phyloP scores from a whole-genome alignment of 2,797 vertebrate species.

The Adelosebastes latens region DNA sequence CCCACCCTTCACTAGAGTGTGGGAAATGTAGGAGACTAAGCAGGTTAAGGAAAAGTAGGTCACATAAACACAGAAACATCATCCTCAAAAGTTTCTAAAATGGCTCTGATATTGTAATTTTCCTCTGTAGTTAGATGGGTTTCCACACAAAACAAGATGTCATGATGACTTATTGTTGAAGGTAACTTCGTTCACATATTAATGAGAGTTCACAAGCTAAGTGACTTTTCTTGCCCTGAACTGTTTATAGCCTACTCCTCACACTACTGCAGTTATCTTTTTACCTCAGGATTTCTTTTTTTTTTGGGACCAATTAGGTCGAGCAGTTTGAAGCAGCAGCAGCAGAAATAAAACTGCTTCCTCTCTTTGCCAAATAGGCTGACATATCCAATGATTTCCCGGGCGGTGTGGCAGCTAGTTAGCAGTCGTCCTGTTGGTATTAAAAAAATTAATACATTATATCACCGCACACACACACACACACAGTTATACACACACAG shows the following conservation, averaged over 20 bases:
- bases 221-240: slow-evolving; percentile 16
- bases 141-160: slow-evolving; percentile 3
- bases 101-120: slow-evolving; percentile 4
- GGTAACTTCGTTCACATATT: slow-evolving; percentile 6
- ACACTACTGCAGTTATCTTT: slow-evolving; percentile 9
- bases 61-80: slow-evolving; percentile 12
- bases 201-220: slow-evolving; percentile 4
- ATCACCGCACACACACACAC: neutral
- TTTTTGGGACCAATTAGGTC: slow-evolving; percentile 49
- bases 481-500: neutral
- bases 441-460: slow-evolving; percentile 6
- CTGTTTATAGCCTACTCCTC: slow-evolving; percentile 11
- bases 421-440: slow-evolving; percentile 31
- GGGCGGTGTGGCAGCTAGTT: slow-evolving; percentile 29
- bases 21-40: slow-evolving; percentile 5
- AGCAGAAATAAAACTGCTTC: slow-evolving; percentile 28
- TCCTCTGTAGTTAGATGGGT: neutral
- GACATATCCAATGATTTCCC: slow-evolving; percentile 41
- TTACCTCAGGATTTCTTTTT: slow-evolving; percentile 34
- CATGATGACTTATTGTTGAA: neutral
- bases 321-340: slow-evolving; percentile 38
- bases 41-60: slow-evolving; percentile 21
- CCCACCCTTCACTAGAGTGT: neutral
- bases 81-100: neutral
- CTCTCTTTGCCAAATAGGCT: slow-evolving; percentile 16